Conservation (phyloP, 2,797 vertebrate genomes). For the Paguma larvata region DNA sequence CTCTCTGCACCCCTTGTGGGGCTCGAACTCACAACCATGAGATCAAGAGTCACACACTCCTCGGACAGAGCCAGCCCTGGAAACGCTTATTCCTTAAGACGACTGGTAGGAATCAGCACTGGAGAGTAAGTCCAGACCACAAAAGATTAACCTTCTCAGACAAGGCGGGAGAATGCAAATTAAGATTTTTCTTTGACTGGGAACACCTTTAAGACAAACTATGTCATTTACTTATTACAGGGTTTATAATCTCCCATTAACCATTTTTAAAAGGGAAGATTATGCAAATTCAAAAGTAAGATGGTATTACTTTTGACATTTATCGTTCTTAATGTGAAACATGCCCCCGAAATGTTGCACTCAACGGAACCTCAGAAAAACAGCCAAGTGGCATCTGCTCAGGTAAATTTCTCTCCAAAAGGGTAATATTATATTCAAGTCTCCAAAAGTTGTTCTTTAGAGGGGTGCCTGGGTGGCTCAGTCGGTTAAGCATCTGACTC, state of each 20-base stretch:
- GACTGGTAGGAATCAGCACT: slow-evolving; percentile 56
- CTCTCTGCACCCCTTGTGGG: no score
- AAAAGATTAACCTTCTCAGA: slow-evolving; percentile 58
- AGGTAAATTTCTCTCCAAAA: slow-evolving; percentile 6
- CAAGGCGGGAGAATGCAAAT: slow-evolving; percentile 62
- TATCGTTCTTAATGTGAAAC: slow-evolving; percentile 25
- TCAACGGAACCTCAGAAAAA: slow-evolving; percentile 19
- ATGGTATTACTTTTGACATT: slow-evolving; percentile 33
- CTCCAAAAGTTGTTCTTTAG: slow-evolving; percentile 36
- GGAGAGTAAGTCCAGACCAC: neutral
- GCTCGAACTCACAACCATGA: no score
- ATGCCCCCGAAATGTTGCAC: neutral
- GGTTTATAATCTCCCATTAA: neutral
- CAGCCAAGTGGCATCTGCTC: slow-evolving; percentile 5
- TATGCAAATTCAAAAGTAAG: slow-evolving; percentile 34
- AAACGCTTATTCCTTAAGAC: slow-evolving; percentile 66
- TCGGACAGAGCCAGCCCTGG: neutral
- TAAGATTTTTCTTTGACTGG: slow-evolving; percentile 30
- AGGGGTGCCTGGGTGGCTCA: neutral
- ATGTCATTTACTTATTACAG: neutral
- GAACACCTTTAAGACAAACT: slow-evolving; percentile 55
- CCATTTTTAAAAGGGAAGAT: slow-evolving; percentile 43
- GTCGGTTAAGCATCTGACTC: no score
- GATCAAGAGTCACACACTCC: no score
- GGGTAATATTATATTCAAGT: neutral